These are phyloP conservation scores for Microcebus murinus DNA, from an alignment of 2,113 vertebrate genomes.

Conservation along the genomic window DNA sequence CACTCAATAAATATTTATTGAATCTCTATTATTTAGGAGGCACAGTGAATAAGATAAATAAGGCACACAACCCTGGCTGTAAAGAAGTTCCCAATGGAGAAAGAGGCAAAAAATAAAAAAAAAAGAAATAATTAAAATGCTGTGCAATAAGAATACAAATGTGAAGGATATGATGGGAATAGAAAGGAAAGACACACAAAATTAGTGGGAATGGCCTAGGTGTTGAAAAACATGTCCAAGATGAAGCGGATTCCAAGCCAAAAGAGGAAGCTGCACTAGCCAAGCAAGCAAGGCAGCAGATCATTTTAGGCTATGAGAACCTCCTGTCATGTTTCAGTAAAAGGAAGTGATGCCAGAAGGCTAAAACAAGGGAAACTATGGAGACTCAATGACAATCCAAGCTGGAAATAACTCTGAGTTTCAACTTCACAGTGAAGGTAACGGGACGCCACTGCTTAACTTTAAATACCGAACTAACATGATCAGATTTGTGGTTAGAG, in stretches of 20 bases:
- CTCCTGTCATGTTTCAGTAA: neutral
- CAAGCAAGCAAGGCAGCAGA: neutral
- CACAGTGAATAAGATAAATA: neutral
- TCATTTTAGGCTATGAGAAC: neutral
- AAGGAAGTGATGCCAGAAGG: neutral
- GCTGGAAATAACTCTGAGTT: neutral
- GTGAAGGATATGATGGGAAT: neutral
- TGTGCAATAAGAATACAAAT: neutral
- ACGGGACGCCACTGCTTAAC: neutral
- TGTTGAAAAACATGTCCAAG: neutral
- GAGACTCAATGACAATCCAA: neutral
- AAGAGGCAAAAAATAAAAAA: neutral
- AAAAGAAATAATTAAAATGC: neutral
- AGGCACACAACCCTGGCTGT: neutral
- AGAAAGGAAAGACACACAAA: neutral
- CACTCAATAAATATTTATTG: neutral
- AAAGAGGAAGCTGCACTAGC: neutral
- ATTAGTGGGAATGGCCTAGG: neutral
- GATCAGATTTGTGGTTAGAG: neutral
- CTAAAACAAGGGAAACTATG: neutral
- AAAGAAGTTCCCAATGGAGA: neutral
- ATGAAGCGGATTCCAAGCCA: neutral
- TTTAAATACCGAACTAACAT: neutral
- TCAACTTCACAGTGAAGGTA: neutral
- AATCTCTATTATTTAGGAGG: neutral